Evolutionary conservation across 2,113 vertebrate genomes (phyloP).

Genomic region (Apodemus sylvaticus): DNA sequence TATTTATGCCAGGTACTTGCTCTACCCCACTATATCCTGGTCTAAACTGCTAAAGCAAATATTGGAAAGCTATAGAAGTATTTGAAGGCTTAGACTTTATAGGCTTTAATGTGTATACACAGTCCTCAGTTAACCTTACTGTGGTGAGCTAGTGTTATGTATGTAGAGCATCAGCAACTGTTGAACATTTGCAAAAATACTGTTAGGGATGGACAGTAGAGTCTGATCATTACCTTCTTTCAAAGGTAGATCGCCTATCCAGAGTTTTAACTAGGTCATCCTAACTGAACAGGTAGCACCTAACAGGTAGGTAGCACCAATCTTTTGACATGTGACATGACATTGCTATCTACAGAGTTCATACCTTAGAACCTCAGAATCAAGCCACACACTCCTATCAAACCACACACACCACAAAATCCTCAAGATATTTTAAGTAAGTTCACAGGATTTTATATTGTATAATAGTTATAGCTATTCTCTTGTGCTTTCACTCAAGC

Average conservation of each 20-base stretch:
- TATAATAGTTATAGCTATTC: background rate
- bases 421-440: background rate
- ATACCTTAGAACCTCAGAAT: background rate
- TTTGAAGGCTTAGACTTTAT: background rate
- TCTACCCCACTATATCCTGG: background rate
- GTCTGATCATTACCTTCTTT: slow-evolving; percentile 26
- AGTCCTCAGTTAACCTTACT: slow-evolving; percentile 22
- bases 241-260: slow-evolving; percentile 54
- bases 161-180: slow-evolving; percentile 38
- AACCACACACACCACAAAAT: too few species aligned
- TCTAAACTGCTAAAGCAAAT: slow-evolving; percentile 8
- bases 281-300: background rate
- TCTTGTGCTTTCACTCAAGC: background rate
- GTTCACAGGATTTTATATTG: background rate
- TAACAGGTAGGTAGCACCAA: background rate
- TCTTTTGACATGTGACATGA: background rate
- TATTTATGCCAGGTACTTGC: background rate
- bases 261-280: slow-evolving; percentile 52
- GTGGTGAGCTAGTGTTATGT: background rate
- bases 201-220: background rate
- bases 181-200: slow-evolving; percentile 41
- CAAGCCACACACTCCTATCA: too few species aligned
- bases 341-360: too few species aligned
- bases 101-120: background rate
- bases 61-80: background rate